Conservation (phyloP, 2,113 vertebrate genomes). For the Bombycilla garrulus region DNA sequence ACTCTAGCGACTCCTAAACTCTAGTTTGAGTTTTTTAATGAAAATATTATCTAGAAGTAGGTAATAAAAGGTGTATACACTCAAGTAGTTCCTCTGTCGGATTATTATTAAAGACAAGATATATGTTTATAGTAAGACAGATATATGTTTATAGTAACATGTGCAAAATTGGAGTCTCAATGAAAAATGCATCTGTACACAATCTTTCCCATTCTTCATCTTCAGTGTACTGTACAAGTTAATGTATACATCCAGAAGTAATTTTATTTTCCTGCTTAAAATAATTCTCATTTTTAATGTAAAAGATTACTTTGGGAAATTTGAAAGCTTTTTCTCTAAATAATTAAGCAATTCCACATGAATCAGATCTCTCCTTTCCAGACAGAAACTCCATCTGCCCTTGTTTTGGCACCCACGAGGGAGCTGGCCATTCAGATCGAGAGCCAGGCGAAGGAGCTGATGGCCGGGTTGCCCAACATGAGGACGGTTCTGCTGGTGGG, state of each 20-base stretch:
- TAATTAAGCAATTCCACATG: not conserved
- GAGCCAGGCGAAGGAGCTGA: constrained; percentile 88
- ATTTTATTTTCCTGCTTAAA: not conserved
- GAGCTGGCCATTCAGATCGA: constrained; percentile 96
- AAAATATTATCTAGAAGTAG: not conserved
- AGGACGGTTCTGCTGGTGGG: constrained; percentile 91
- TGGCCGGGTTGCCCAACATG: constrained; percentile 87
- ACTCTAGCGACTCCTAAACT: not conserved
- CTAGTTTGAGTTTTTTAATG: not conserved
- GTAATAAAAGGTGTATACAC: not conserved
- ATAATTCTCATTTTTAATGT: not conserved
- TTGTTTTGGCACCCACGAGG: constrained; percentile 91
- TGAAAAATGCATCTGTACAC: not conserved
- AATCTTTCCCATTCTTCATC: not conserved
- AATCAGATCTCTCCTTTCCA: not conserved
- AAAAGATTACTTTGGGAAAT: not conserved
- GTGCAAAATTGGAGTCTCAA: not conserved
- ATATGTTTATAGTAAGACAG: not conserved
- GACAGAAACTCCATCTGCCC: constrained; percentile 72
- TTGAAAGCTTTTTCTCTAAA: not conserved
- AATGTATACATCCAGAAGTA: not conserved
- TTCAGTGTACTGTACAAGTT: not conserved
- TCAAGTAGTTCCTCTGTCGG: not conserved
- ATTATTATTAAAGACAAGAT: not conserved
- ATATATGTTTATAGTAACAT: not conserved